Evolutionary conservation across 2,797 vertebrate species (phyloP).

Genomic region (Poecilia wingei): DNA sequence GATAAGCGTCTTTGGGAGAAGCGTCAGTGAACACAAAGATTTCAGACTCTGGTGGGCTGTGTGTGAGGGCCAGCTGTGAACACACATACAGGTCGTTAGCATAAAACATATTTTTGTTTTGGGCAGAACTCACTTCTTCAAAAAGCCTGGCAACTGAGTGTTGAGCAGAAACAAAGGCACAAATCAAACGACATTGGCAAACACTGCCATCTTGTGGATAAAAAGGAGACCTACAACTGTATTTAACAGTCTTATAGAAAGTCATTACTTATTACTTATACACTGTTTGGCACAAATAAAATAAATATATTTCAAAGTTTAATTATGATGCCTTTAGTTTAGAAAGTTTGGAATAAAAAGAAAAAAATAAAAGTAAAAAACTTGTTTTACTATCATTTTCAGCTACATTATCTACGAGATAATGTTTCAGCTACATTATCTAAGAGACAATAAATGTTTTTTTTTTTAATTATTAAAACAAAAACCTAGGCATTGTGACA

Average conservation of each 20-base stretch:
- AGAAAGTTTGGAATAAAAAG: background rate
- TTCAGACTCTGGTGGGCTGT: conserved; percentile 87
- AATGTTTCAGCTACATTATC: no score
- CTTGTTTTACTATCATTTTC: background rate
- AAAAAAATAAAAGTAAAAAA: background rate
- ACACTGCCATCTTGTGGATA: background rate
- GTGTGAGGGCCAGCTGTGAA: conserved; percentile 85
- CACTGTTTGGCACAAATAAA: background rate
- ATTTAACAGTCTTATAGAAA: background rate
- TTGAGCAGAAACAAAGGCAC: background rate
- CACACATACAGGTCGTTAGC: conserved; percentile 15
- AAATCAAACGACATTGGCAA: background rate
- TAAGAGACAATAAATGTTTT: no score
- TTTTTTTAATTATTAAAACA: no score
- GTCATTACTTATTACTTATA: background rate
- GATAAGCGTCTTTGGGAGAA: conserved; percentile 86
- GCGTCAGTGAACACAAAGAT: conserved; percentile 92
- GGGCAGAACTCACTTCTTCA: background rate
- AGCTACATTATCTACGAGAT: background rate
- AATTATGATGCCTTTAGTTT: background rate
- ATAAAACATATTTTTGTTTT: background rate
- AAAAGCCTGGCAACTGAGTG: background rate
- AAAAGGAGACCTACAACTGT: background rate
- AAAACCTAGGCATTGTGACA: no score
- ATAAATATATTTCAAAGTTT: background rate